Evolutionary conservation across 2,113 vertebrate species (phyloP).

Genomic region (Bos javanicus): DNA sequence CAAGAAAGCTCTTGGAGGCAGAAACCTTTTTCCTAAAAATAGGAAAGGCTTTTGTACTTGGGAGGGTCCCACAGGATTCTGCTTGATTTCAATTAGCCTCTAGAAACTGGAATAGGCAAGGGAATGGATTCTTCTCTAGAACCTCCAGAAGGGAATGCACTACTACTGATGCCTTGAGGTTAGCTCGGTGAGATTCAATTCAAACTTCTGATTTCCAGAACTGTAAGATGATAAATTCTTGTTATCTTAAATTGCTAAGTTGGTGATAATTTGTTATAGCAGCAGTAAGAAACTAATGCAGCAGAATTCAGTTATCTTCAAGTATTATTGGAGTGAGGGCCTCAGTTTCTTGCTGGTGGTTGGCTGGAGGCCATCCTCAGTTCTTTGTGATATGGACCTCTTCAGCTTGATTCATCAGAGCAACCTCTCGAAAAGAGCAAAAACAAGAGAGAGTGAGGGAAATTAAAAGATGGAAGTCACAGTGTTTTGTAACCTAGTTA

Average conservation of each 20-base stretch:
- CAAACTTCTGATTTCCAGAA: background rate
- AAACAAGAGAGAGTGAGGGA: background rate
- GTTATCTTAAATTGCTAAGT: background rate
- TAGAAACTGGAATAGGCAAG: background rate
- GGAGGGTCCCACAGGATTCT: background rate
- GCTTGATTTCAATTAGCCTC: background rate
- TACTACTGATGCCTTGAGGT: background rate
- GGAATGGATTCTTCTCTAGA: background rate
- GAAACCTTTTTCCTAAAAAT: background rate
- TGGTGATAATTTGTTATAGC: background rate
- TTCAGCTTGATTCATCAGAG: background rate
- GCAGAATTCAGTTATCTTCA: background rate
- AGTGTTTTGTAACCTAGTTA: background rate
- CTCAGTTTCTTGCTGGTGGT: background rate
- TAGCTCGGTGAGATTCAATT: background rate
- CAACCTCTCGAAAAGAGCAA: background rate
- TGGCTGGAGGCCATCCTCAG: background rate
- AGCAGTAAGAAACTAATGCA: slow-evolving; percentile 22
- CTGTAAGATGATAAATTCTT: background rate
- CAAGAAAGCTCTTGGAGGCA: background rate
- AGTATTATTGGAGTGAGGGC: background rate
- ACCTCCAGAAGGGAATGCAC: background rate
- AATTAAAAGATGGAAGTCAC: background rate
- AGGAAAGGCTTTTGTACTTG: background rate
- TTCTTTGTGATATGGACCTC: background rate